Evolutionary conservation across 2,888 invertebrate genomes (phyloP).

Genomic region (Aleiodes leptofemur): DNA sequence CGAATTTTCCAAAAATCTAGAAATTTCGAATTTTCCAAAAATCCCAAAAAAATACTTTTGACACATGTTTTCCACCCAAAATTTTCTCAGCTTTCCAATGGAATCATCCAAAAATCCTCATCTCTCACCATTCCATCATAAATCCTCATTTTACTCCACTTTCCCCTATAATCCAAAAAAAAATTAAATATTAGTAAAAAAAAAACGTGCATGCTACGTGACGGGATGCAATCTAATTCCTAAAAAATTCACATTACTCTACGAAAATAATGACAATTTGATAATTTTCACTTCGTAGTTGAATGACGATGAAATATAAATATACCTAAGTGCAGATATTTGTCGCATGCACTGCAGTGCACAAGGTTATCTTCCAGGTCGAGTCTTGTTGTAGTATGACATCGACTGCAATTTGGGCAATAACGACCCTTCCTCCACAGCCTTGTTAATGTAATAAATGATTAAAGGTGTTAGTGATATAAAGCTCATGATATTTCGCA

Average conservation of each 20-base stretch:
- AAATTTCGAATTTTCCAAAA: too few relatives aligned
- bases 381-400: slow-evolving; percentile 82
- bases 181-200: not conserved
- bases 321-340: slow-evolving; percentile 77
- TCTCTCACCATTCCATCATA: too few relatives aligned
- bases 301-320: slow-evolving; percentile 62
- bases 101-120: too few relatives aligned
- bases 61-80: too few relatives aligned
- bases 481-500: slow-evolving; percentile 39
- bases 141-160: too few relatives aligned
- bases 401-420: slow-evolving; percentile 84
- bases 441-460: slow-evolving; percentile 73
- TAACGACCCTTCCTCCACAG: slow-evolving; percentile 85
- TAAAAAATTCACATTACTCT: too few relatives aligned
- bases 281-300: slow-evolving; percentile 49
- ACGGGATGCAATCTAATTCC: not conserved
- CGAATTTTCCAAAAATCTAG: too few relatives aligned
- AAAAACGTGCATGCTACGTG: slow-evolving; percentile 2
- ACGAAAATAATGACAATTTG: too few relatives aligned
- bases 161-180: too few relatives aligned
- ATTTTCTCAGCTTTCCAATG: too few relatives aligned
- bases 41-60: too few relatives aligned
- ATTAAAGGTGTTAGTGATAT: slow-evolving; percentile 57
- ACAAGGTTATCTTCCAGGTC: slow-evolving; percentile 78
- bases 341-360: slow-evolving; percentile 77